Percentiles rank a stretch among this genome's conserved stretches.
Conservation (phyloP, 2,797 vertebrate species). For the Antennarius maculatus region DNA sequence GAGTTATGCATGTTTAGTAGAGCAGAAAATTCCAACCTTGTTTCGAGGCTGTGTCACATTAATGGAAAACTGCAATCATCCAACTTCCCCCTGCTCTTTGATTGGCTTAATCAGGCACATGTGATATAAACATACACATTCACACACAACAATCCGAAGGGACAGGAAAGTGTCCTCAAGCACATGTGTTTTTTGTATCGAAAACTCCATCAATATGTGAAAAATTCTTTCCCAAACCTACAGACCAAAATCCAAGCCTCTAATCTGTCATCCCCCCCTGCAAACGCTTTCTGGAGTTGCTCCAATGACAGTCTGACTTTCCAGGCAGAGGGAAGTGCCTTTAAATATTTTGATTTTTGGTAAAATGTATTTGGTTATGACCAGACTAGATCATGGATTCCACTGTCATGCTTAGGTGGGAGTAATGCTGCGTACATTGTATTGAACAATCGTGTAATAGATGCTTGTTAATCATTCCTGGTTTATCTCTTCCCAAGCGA, state of each 20-base stretch:
- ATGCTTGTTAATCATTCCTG: constrained; percentile 33
- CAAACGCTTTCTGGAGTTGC: constrained; percentile 32
- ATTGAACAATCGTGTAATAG: neutral
- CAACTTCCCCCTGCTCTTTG: constrained; percentile 29
- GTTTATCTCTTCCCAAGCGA: constrained; percentile 34
- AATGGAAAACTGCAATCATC: constrained; percentile 42
- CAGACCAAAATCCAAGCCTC: constrained; percentile 36
- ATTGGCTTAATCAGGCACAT: constrained; percentile 37
- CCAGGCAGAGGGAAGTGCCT: constrained; percentile 17
- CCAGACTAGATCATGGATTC: neutral
- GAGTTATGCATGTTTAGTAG: constrained; percentile 36
- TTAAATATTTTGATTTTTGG: neutral
- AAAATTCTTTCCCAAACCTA: constrained; percentile 46
- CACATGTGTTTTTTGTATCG: constrained; percentile 39
- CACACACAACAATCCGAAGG: constrained; percentile 5
- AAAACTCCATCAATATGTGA: constrained; percentile 63
- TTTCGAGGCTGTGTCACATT: constrained; percentile 51
- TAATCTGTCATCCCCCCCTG: constrained; percentile 50
- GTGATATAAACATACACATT: constrained; percentile 32
- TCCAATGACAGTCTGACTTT: constrained; percentile 31
- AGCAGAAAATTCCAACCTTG: constrained; percentile 54
- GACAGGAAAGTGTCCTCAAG: constrained; percentile 29
- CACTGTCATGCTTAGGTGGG: neutral
- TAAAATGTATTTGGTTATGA: neutral
- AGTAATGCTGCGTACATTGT: neutral